These are phyloP conservation scores for Phytoseiulus persimilis DNA, from an alignment of 2,888 invertebrate species.

Conservation along the genomic window DNA sequence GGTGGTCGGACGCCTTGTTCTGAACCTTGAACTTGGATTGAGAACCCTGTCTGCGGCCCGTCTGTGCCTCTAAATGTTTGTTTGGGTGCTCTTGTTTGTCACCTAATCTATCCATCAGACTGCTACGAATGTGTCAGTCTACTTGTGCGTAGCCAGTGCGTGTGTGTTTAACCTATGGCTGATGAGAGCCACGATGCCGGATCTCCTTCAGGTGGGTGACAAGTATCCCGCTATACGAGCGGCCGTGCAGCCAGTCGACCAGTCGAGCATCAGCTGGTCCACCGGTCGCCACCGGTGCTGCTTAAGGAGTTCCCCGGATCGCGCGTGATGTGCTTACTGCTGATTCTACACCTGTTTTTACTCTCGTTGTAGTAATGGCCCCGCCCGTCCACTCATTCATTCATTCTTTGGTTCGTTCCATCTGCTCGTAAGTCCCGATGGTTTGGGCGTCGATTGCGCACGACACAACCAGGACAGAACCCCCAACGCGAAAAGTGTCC, in stretches of 20 bases:
- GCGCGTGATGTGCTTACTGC: background rate
- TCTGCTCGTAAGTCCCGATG: background rate
- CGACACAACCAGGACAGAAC: background rate
- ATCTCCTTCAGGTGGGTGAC: background rate
- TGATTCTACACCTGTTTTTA: conserved; percentile 5
- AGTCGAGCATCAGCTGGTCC: background rate
- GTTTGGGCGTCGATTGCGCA: background rate
- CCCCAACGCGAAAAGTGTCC: background rate
- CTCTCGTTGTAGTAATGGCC: background rate
- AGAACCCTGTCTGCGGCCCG: background rate
- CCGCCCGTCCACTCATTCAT: background rate
- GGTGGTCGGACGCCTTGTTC: background rate
- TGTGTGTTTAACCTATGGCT: background rate
- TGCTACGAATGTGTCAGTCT: background rate
- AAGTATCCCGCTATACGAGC: background rate
- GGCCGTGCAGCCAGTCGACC: background rate
- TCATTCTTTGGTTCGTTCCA: background rate
- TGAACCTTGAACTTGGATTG: conserved; percentile 5
- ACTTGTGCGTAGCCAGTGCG: background rate
- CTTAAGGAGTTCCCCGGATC: background rate
- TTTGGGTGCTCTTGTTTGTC: conserved; percentile 5
- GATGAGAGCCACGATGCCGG: background rate
- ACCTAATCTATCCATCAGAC: background rate
- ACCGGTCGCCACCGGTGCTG: background rate
- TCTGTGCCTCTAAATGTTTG: background rate